Conservation (phyloP, 2,888 invertebrate species). For the Coenonympha glycerion region DNA sequence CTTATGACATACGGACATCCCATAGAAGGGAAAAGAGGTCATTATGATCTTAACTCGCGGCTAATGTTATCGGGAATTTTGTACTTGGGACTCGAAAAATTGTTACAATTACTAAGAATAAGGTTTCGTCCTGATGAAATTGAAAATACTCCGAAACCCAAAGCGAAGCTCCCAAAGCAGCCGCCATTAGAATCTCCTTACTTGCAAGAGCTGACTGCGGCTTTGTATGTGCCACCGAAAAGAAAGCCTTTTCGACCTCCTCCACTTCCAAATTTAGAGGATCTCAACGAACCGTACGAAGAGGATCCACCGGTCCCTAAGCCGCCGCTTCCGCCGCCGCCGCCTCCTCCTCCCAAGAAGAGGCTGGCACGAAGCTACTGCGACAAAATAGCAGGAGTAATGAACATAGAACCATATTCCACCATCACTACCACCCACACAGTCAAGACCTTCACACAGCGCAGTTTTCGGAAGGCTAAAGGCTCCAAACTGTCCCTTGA, state of each 20-base stretch:
- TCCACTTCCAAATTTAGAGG: conserved; percentile 56
- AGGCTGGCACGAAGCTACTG: conserved; percentile 46
- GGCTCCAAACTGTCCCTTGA: conserved; percentile 39
- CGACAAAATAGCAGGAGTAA: conserved; percentile 52
- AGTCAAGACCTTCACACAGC: conserved; percentile 34
- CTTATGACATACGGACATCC: conserved; percentile 43
- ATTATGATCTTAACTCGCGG: conserved; percentile 51
- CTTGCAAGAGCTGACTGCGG: conserved; percentile 49
- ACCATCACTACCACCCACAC: conserved; percentile 34
- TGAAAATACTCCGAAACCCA: conserved; percentile 28
- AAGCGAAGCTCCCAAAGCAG: conserved; percentile 39
- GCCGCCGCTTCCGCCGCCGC: conserved; percentile 48
- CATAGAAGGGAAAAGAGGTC: conserved; percentile 45
- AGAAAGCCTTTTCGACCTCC: conserved; percentile 38
- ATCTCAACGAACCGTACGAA: conserved; percentile 53
- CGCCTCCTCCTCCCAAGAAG: conserved; percentile 59
- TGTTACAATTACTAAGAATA: conserved; percentile 44
- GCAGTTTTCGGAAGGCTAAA: conserved; percentile 31
- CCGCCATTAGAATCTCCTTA: conserved; percentile 50
- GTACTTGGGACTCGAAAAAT: conserved; percentile 52
- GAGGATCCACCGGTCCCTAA: conserved; percentile 46
- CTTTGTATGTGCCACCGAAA: conserved; percentile 41
- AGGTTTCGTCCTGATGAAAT: conserved; percentile 44
- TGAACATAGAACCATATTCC: conserved; percentile 37
- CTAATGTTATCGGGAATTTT: conserved; percentile 56